Conservation (phyloP, 2,888 invertebrate species). For the Cheiracanthium punctorium region DNA sequence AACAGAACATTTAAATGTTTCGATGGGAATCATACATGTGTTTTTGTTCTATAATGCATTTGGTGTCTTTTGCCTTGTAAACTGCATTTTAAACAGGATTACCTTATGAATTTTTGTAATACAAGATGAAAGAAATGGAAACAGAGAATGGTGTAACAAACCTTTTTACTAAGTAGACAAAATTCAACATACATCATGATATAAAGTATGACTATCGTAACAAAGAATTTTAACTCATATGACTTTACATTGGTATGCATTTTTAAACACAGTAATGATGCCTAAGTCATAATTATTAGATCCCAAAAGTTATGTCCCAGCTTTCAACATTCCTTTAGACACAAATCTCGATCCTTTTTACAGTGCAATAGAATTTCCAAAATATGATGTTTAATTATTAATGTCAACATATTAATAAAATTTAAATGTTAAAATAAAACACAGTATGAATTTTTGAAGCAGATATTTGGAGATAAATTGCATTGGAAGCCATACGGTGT, state of each 20-base stretch:
- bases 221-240: conserved; percentile 64
- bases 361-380: conserved; percentile 26
- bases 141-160: conserved; percentile 64
- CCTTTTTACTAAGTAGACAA: conserved; percentile 70
- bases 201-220: conserved; percentile 67
- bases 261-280: conserved; percentile 51
- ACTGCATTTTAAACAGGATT: too few relatives aligned
- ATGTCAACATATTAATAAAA: conserved; percentile 8
- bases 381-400: neutral
- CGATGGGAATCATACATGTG: too few relatives aligned
- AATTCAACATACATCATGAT: conserved; percentile 69
- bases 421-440: conserved; percentile 5
- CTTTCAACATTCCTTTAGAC: conserved; percentile 63
- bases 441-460: conserved; percentile 15
- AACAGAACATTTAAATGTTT: too few relatives aligned
- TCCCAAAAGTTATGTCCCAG: conserved; percentile 60
- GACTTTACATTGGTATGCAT: conserved; percentile 51
- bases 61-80: too few relatives aligned
- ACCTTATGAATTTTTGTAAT: too few relatives aligned
- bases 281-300: conserved; percentile 44
- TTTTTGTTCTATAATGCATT: too few relatives aligned
- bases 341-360: conserved; percentile 52
- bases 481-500: conserved; percentile 7
- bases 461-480: conserved; percentile 8
- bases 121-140: conserved; percentile 31